phyloP scores from a whole-genome alignment of 2,113 vertebrate species.

The Engystomops pustulosus region DNA sequence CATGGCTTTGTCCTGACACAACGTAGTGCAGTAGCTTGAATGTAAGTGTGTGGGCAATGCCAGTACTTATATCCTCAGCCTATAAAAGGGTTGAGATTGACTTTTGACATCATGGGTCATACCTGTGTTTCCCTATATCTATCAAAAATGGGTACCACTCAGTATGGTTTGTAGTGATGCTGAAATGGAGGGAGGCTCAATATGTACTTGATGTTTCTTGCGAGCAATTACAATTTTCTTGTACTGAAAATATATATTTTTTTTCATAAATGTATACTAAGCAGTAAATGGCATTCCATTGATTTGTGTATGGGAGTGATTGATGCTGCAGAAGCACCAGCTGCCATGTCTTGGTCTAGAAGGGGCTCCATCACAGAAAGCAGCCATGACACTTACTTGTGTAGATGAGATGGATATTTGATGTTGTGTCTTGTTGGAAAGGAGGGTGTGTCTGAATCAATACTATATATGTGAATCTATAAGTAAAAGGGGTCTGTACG shows the following conservation, averaged over 20 bases:
- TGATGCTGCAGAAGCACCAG: neutral
- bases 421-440: constrained; percentile 6
- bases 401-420: neutral
- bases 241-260: too few relatives aligned
- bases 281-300: neutral
- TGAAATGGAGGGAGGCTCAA: too few relatives aligned
- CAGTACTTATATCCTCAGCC: neutral
- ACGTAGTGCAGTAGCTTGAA: constrained; percentile 35
- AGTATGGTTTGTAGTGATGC: neutral
- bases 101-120: neutral
- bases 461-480: neutral
- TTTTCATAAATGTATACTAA: too few relatives aligned
- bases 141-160: neutral
- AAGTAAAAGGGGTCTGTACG: neutral
- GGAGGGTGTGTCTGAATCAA: neutral
- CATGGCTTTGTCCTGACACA: constrained; percentile 31
- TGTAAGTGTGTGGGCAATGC: constrained; percentile 34
- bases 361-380: neutral
- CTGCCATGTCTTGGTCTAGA: neutral
- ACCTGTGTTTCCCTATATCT: neutral
- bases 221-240: too few relatives aligned
- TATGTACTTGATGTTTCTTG: too few relatives aligned
- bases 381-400: neutral
- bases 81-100: neutral
- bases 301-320: neutral